Percentiles rank a stretch among this genome's conserved stretches.
Conservation (phyloP, 2,113 vertebrate species). For the Labeo catla region DNA sequence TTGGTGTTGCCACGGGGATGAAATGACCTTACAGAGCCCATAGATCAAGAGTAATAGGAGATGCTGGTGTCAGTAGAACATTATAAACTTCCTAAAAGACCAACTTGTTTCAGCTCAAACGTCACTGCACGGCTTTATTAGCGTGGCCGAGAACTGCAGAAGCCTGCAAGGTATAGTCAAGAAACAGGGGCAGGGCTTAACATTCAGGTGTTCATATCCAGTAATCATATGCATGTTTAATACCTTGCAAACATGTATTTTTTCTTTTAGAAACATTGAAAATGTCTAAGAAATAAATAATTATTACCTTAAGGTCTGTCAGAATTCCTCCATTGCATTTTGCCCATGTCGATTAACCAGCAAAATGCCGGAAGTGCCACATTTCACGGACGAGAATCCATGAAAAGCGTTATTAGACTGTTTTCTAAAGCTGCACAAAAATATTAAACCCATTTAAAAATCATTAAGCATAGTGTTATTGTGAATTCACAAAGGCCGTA, state of each 20-base stretch:
- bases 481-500: no score
- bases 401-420: no score
- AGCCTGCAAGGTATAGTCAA: not conserved
- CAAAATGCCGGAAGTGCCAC: no score
- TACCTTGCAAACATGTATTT: not conserved
- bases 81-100: conserved; percentile 57
- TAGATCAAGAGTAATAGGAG: conserved; percentile 51
- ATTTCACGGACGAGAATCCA: no score
- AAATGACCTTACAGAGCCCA: conserved; percentile 69
- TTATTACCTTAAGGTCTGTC: no score
- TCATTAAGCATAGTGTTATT: no score
- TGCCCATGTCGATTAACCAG: no score
- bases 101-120: conserved; percentile 50
- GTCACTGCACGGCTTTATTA: conserved; percentile 18
- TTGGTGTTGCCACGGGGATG: conserved; percentile 70
- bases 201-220: not conserved
- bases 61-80: conserved; percentile 33
- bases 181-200: not conserved
- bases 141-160: not conserved
- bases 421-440: no score
- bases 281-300: no score
- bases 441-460: no score
- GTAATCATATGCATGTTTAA: not conserved
- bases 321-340: no score
- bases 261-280: not conserved